Evolutionary conservation across 2,113 vertebrate genomes (phyloP).

Genomic region (Misgurnus anguillicaudatus): DNA sequence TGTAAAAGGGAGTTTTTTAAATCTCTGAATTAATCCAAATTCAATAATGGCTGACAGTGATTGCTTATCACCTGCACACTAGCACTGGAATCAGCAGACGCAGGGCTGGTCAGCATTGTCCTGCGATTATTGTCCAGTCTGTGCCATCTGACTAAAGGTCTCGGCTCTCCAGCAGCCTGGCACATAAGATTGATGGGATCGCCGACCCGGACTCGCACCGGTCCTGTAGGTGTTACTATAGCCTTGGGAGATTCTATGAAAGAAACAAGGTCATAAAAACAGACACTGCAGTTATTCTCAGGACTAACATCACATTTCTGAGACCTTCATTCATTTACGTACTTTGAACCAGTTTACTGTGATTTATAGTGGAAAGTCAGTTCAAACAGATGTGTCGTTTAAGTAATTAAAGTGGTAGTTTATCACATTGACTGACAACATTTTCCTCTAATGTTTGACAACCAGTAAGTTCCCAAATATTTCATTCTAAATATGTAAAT

Average conservation of each 20-base stretch:
- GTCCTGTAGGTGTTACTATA: constrained; percentile 84
- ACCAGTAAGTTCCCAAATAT: too few relatives aligned
- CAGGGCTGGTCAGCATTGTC: constrained; percentile 75
- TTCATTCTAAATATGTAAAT: too few relatives aligned
- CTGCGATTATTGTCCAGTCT: constrained; percentile 77
- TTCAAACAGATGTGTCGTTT: too few relatives aligned
- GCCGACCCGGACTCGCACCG: constrained; percentile 78
- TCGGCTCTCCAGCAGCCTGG: constrained; percentile 84
- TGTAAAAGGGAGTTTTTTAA: too few relatives aligned
- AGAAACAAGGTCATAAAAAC: neutral
- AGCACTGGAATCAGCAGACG: constrained; percentile 82
- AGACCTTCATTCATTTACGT: too few relatives aligned
- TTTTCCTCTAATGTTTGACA: too few relatives aligned
- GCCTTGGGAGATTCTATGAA: constrained; percentile 80
- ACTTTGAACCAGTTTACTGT: too few relatives aligned
- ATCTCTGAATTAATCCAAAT: neutral
- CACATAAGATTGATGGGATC: constrained; percentile 90
- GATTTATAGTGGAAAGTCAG: too few relatives aligned
- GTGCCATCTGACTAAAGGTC: constrained; percentile 87
- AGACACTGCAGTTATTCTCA: too few relatives aligned
- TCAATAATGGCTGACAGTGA: neutral
- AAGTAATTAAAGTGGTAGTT: too few relatives aligned
- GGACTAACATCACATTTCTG: neutral
- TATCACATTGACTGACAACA: too few relatives aligned
- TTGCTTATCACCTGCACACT: constrained; percentile 84